Conservation (phyloP, 2,113 vertebrate species). For the Myrmophylax atrothorax region DNA sequence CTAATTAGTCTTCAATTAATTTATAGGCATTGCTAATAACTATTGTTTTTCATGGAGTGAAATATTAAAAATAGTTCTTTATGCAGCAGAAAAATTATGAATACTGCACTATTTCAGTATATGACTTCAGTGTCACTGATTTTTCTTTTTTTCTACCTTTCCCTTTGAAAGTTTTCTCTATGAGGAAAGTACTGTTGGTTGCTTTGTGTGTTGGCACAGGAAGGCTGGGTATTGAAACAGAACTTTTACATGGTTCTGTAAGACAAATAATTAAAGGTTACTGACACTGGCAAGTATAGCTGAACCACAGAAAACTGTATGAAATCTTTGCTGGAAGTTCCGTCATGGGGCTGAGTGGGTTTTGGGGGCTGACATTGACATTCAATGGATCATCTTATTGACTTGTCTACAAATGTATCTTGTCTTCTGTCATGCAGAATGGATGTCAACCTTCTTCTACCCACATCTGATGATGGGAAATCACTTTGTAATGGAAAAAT, state of each 20-base stretch:
- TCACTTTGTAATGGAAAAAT: not conserved
- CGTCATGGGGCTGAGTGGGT: not conserved
- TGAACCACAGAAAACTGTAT: not conserved
- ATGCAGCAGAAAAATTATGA: not conserved
- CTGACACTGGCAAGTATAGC: not conserved
- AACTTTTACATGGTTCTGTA: rapidly evolving
- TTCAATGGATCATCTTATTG: not conserved
- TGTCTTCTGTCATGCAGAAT: not conserved
- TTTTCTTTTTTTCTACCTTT: not conserved
- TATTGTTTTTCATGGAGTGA: not conserved
- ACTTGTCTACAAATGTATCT: not conserved
- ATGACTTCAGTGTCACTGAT: not conserved
- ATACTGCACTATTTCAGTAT: not conserved
- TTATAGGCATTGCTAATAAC: not conserved
- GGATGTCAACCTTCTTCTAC: not conserved
- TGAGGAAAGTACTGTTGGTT: not conserved
- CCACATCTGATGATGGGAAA: not conserved
- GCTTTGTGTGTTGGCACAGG: not conserved
- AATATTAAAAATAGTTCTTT: not conserved
- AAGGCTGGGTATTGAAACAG: not conserved
- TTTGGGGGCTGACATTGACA: not conserved
- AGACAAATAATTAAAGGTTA: not conserved
- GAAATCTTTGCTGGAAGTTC: not conserved
- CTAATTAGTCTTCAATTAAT: not conserved
- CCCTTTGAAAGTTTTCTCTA: not conserved